Percentiles rank a stretch among this genome's conserved stretches.
Conservation (phyloP, 92 coral and sea anemone species). For the Epizoanthus scotinus region DNA sequence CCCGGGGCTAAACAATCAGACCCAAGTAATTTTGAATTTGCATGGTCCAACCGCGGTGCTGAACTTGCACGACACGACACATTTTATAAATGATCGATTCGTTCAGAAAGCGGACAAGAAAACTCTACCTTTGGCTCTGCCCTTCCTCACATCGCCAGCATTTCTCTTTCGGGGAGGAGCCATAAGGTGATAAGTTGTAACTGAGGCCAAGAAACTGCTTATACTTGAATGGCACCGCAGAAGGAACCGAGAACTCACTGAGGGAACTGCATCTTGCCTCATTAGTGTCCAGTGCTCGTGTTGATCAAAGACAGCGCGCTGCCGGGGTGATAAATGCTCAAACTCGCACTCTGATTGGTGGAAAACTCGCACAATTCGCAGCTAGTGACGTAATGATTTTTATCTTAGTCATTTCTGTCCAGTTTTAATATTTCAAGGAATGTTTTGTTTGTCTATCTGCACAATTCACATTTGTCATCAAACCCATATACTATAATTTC, state of each 20-base stretch:
- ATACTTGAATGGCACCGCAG: not conserved
- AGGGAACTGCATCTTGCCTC: too few species aligned
- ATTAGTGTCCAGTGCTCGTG: not conserved
- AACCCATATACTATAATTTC: too few species aligned
- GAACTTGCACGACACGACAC: not conserved
- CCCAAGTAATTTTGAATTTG: too few species aligned
- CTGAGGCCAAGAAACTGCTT: not conserved
- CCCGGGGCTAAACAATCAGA: too few species aligned
- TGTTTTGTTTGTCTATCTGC: too few species aligned
- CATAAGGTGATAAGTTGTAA: slow-evolving; percentile 38
- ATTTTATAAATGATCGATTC: too few species aligned
- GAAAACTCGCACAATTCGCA: not conserved
- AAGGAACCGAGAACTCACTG: not conserved
- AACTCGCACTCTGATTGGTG: not conserved
- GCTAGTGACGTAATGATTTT: too few species aligned
- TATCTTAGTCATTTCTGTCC: too few species aligned
- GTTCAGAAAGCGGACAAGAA: not conserved
- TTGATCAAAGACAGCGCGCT: too few species aligned
- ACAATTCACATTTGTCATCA: too few species aligned
- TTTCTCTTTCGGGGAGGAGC: slow-evolving; percentile 69
- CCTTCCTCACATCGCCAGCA: slow-evolving; percentile 54
- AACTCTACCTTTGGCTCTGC: slow-evolving; percentile 34
- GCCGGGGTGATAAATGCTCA: too few species aligned
- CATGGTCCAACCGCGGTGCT: not conserved
- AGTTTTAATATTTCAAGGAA: too few species aligned